Evolutionary conservation across 2,797 vertebrate genomes (phyloP).

Genomic region (Philypnodon macrostomus): DNA sequence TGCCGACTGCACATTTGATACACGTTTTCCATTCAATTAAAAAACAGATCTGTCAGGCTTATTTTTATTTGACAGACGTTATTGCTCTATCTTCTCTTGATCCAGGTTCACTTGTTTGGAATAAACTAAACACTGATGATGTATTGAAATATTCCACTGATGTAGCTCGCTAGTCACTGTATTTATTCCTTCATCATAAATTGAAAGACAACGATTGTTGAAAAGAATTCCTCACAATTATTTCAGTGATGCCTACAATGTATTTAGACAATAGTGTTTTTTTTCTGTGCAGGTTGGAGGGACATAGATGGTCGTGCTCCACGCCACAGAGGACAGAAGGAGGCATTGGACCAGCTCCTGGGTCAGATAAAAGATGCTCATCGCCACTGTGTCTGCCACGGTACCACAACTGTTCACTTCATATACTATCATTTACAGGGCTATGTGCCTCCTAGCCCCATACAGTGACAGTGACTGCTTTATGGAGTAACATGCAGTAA

Average conservation of each 20-base stretch:
- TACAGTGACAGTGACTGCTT: constrained; percentile 6
- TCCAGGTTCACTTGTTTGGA: constrained; percentile 22
- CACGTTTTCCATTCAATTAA: constrained; percentile 16
- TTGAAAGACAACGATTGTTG: background rate
- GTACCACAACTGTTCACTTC: constrained; percentile 64
- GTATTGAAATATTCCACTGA: constrained; percentile 15
- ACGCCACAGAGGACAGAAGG: constrained; percentile 80
- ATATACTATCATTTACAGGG: constrained; percentile 11
- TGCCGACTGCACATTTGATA: constrained; percentile 6
- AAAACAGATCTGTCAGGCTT: constrained; percentile 18
- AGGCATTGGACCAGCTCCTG: constrained; percentile 84
- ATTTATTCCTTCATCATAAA: background rate
- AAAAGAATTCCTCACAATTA: background rate
- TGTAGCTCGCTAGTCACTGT: background rate
- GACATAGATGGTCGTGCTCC: constrained; percentile 80
- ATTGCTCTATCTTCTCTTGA: constrained; percentile 17
- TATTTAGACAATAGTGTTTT: background rate
- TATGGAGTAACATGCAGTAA: constrained; percentile 9
- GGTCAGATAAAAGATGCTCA: constrained; percentile 85
- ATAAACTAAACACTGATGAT: constrained; percentile 26
- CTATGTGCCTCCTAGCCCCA: constrained; percentile 22
- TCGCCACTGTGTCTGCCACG: constrained; percentile 85
- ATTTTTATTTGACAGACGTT: constrained; percentile 26
- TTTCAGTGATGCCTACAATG: background rate
- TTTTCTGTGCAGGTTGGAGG: constrained; percentile 80